phyloP scores from a whole-genome alignment of 2,888 invertebrate genomes.

The Zygothrica quintamaculata region DNA sequence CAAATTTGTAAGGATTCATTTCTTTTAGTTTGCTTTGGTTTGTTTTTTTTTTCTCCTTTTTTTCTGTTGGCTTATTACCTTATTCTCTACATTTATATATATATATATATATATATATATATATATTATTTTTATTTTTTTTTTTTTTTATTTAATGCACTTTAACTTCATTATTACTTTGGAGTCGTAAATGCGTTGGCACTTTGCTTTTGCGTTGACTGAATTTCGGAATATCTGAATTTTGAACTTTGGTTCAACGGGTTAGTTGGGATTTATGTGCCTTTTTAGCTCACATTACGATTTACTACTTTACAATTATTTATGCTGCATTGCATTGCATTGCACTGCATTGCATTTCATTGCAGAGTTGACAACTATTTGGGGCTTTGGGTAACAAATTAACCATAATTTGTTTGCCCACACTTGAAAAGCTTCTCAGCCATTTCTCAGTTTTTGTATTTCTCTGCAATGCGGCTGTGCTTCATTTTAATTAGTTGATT shows the following conservation, averaged over 20 bases:
- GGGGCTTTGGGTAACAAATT: conserved; percentile 21
- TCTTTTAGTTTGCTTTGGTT: conserved; percentile 41
- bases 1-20: conserved; percentile 63
- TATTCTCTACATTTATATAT: too few relatives aligned
- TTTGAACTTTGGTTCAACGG: conserved; percentile 5
- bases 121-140: conserved; percentile 3
- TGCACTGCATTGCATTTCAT: not conserved
- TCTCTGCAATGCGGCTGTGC: conserved; percentile 38
- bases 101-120: too few relatives aligned
- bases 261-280: conserved; percentile 12
- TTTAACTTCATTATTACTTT: conserved; percentile 59
- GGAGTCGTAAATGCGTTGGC: conserved; percentile 49
- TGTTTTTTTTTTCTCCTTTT: too few relatives aligned
- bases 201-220: conserved; percentile 25
- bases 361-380: conserved; percentile 19
- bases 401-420: conserved; percentile 32
- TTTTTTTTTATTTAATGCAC: conserved; percentile 21
- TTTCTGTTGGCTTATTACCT: conserved; percentile 23
- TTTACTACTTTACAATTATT: too few relatives aligned
- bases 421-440: conserved; percentile 26
- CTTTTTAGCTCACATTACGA: too few relatives aligned
- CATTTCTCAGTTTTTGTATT: not conserved
- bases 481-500: conserved; percentile 52
- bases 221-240: not conserved
- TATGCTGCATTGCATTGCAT: conserved; percentile 2